Conservation (phyloP, 2,888 invertebrate species). For the Heliconius sara region DNA sequence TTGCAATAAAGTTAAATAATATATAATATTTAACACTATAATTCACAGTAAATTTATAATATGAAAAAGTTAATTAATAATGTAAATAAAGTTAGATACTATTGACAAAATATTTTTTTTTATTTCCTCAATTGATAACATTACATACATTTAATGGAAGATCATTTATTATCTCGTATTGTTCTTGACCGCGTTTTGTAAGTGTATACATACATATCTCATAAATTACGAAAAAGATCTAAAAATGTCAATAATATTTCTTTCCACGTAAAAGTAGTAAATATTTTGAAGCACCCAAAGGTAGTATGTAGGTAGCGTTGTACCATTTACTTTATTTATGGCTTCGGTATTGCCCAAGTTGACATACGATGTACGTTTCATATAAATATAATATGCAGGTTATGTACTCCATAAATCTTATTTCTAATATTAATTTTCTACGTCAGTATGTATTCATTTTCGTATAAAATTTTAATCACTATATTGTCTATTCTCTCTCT, state of each 20-base stretch:
- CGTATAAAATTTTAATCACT: too few relatives aligned
- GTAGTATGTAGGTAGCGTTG: conserved; percentile 9
- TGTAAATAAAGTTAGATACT: too few relatives aligned
- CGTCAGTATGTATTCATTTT: not conserved
- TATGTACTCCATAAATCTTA: not conserved
- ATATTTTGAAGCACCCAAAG: conserved; percentile 29
- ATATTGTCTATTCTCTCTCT: too few relatives aligned
- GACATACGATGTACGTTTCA: conserved; percentile 12
- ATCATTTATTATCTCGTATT: too few relatives aligned
- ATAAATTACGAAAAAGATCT: conserved; percentile 5
- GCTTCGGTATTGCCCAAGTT: conserved; percentile 23
- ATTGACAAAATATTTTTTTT: too few relatives aligned
- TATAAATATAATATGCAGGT: not conserved
- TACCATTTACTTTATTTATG: conserved; percentile 29
- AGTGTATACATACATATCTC: not conserved
- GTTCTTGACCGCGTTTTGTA: too few relatives aligned
- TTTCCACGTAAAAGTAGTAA: conserved; percentile 30
- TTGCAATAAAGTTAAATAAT: too few relatives aligned
- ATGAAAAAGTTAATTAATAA: too few relatives aligned
- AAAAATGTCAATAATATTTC: conserved; percentile 8
- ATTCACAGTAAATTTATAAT: too few relatives aligned
- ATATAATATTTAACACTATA: too few relatives aligned
- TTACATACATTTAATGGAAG: too few relatives aligned
- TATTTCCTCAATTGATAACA: too few relatives aligned
- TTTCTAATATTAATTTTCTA: not conserved